A percentile compares a stretch with the other conserved stretches of the same genome.
Conservation (phyloP, 2,888 invertebrate species). For the Drosophila paucipuncta region DNA sequence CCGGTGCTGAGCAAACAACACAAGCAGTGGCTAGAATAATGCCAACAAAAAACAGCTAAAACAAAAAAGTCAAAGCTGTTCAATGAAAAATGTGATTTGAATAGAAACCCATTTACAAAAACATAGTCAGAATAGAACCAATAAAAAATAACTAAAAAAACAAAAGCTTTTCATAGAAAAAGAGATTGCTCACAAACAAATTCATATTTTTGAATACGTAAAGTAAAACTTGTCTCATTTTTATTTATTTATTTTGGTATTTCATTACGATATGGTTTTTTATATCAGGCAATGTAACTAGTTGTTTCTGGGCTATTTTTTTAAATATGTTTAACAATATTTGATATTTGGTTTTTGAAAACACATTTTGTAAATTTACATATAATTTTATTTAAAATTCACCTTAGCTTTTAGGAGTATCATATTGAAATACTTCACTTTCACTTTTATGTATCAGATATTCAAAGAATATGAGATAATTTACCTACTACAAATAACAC, state of each 20-base stretch:
- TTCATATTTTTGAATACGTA: not conserved
- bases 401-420: rapidly evolving
- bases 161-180: not conserved
- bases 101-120: not conserved
- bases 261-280: not conserved
- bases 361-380: not conserved
- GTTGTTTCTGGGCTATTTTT: not conserved
- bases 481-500: not conserved
- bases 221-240: not conserved
- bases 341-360: not conserved
- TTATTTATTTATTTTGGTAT: not conserved
- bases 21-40: not conserved
- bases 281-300: not conserved
- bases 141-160: not conserved
- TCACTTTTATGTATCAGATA: not conserved
- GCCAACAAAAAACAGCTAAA: not conserved
- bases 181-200: not conserved
- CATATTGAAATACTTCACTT: not conserved
- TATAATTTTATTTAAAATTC: not conserved
- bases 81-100: not conserved
- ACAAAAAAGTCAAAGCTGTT: not conserved
- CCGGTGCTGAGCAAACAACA: constrained; percentile 14
- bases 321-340: not conserved
- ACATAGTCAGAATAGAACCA: too few species aligned
- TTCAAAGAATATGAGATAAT: not conserved